Percentiles rank a stretch among this genome's conserved stretches.
phyloP scores from a whole-genome alignment of 2,797 vertebrate genomes.

The Myotis findleyi region DNA sequence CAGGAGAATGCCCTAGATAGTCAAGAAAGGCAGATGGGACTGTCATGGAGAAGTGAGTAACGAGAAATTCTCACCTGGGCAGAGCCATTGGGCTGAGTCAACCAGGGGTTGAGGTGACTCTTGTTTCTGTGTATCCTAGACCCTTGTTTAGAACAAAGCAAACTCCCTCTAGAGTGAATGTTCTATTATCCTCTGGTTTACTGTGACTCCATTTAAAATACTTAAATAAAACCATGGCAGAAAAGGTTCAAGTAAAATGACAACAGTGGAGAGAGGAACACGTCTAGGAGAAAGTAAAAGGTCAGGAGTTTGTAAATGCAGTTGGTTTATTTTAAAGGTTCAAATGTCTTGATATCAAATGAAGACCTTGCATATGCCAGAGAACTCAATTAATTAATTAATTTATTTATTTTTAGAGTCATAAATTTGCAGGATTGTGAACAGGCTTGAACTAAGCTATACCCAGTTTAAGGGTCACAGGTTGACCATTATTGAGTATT shows the following conservation, averaged over 20 bases:
- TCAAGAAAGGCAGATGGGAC: neutral
- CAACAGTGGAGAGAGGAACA: neutral
- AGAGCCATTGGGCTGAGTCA: neutral
- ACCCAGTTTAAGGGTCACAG: neutral
- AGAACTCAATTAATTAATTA: neutral
- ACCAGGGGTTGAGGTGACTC: neutral
- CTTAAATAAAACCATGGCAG: neutral
- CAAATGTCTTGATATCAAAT: neutral
- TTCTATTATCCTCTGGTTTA: neutral
- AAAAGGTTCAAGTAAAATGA: neutral
- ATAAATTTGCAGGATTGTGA: neutral
- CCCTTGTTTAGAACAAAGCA: neutral
- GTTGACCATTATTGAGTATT: neutral
- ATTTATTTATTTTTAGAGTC: neutral
- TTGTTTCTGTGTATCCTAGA: neutral
- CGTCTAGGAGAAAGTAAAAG: neutral
- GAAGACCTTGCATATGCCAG: neutral
- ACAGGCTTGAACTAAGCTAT: neutral
- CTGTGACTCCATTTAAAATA: neutral
- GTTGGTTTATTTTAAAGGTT: neutral
- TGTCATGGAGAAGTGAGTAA: neutral
- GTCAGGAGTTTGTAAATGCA: neutral
- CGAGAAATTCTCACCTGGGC: neutral
- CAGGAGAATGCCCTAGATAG: rapidly evolving
- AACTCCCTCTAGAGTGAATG: neutral